These are phyloP conservation scores for Solea senegalensis DNA, from an alignment of 2,113 vertebrate genomes.

Conservation along the genomic window DNA sequence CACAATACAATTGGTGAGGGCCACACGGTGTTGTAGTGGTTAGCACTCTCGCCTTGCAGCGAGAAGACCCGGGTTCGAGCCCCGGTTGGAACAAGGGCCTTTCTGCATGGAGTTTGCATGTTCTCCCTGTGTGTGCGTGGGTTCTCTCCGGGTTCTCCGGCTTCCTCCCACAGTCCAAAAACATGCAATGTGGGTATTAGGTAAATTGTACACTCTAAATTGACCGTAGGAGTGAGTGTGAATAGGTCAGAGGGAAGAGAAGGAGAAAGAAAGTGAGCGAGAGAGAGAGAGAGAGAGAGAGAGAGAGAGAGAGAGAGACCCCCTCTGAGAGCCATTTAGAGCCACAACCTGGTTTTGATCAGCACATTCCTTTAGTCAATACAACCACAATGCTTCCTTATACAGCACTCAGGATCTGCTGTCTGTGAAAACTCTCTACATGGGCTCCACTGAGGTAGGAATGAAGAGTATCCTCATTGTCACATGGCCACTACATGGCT, in stretches of 20 bases:
- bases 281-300: slow-evolving; percentile 2
- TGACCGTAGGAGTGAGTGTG: no score
- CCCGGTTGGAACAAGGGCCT: no score
- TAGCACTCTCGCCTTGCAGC: no score
- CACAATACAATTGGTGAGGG: no score
- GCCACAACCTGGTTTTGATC: slow-evolving; percentile 57
- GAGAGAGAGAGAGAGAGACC: slow-evolving; percentile 19
- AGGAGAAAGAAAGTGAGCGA: background rate
- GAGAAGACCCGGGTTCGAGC: no score
- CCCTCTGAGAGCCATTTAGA: slow-evolving; percentile 7
- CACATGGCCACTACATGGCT: background rate
- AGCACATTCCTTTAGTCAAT: slow-evolving; percentile 34
- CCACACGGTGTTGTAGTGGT: no score
- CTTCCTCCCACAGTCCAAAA: no score
- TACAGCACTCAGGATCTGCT: background rate
- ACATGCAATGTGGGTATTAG: no score
- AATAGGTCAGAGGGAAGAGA: slow-evolving; percentile 31
- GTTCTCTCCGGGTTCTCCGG: no score
- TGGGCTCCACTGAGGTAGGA: background rate
- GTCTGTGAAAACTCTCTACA: slow-evolving; percentile 6
- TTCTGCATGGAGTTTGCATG: no score
- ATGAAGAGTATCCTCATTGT: slow-evolving; percentile 14
- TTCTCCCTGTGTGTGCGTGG: no score
- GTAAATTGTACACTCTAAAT: no score
- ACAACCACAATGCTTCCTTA: slow-evolving; percentile 26